Percentiles rank a stretch among this genome's conserved stretches.
These are phyloP conservation scores for Eupristina koningsbergeri DNA, from an alignment of 1,140 invertebrate genomes.

Conservation along the genomic window DNA sequence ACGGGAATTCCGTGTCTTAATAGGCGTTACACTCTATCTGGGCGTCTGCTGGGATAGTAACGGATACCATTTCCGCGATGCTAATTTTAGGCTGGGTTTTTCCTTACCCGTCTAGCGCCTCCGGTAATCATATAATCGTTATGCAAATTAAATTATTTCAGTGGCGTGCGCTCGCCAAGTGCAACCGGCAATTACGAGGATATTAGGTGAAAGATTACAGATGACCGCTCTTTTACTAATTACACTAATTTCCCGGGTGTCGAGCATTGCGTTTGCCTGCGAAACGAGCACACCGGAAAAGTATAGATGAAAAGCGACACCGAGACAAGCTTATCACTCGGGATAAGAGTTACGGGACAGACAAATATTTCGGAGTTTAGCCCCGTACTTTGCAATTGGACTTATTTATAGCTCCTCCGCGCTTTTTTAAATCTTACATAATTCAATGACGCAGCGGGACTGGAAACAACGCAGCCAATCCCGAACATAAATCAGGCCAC, in stretches of 20 bases:
- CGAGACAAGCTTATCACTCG: background rate
- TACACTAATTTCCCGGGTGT: slow-evolving; percentile 30
- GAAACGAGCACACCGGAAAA: background rate
- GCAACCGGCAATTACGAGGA: slow-evolving; percentile 38
- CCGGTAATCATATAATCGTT: slow-evolving; percentile 48
- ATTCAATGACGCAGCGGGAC: background rate
- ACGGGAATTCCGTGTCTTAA: slow-evolving; percentile 29
- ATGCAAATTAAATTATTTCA: slow-evolving; percentile 57
- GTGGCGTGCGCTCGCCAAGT: background rate
- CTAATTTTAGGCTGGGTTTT: slow-evolving; percentile 34
- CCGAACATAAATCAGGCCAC: background rate
- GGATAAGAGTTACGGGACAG: background rate
- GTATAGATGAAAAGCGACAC: background rate
- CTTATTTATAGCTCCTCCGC: background rate
- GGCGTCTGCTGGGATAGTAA: background rate
- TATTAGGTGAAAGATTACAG: slow-evolving; percentile 49
- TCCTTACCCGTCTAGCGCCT: background rate
- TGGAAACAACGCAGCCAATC: background rate
- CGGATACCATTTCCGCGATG: slow-evolving; percentile 4
- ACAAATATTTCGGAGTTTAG: background rate
- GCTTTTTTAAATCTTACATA: background rate
- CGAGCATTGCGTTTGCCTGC: background rate
- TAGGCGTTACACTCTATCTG: slow-evolving; percentile 21
- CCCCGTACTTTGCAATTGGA: background rate
- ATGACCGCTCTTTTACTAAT: slow-evolving; percentile 45